Evolutionary conservation across 2,113 vertebrate genomes (phyloP), one percentile per base, ranked within the genome.

Genomic region (Sisor rabdophorus): DNA sequence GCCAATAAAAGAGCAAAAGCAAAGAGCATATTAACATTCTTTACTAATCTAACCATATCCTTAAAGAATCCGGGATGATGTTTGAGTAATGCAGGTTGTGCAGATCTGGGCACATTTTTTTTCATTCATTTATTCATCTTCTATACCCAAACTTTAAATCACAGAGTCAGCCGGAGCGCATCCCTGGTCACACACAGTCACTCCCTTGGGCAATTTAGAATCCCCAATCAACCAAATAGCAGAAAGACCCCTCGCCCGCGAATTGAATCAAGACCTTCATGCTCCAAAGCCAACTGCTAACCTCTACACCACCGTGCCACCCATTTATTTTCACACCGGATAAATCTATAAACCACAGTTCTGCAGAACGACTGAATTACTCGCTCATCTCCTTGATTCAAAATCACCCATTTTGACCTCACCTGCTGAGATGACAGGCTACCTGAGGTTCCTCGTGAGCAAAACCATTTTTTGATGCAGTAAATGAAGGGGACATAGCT

Each of bases 361-460:
- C 40, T 69, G 75, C 36, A 50, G 4, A 40, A 26, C 47, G n/a
- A 26, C 44, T 40, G 55, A 54, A 61, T 77, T 61, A 77, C 65
- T 59, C 64, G 20, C 26, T 40, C 52, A 55, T 30, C 30, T 36
- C 22, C 50, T 30, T 11, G 22, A 36, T 36, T 36, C 3, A 36
- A 36, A 55, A 9, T 13, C 0, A 10, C 70, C 26, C 47, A 13
- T 44, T 86, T 82, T 56, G 82, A 81, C 89, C 96, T 98, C 95
- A 98, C 97, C 96, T 99, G 95, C 76, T 90, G 28, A 52, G 86
- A 85, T 86, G 92, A 89, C 81, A 85, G 89, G 90, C 92, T 88
- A 90, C 91, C 83, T 88, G 90, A 86, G 82, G 91, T 89, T 89
- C 91, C 89, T 94, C 93, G 91, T 86, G 84, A 86, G 92, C 90